Percentiles rank a stretch among this genome's conserved stretches.
phyloP scores from a whole-genome alignment of 2,113 vertebrate species.

The Albula glossodonta region DNA sequence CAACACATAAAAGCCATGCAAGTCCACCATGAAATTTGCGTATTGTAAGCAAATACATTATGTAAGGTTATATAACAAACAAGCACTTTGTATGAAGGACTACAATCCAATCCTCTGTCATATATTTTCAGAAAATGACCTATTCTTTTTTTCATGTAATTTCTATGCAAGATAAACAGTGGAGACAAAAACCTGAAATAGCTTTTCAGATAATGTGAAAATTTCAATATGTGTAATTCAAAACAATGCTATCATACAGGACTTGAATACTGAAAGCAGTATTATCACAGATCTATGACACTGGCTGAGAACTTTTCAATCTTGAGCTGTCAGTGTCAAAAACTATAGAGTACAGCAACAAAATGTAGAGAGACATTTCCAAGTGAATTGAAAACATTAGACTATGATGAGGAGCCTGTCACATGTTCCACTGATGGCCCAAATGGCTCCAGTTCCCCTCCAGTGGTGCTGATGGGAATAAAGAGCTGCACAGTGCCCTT shows the following conservation, averaged over 20 bases:
- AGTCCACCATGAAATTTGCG: neutral
- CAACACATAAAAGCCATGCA: neutral
- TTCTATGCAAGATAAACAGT: too few relatives aligned
- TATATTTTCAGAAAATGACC: neutral
- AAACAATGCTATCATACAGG: neutral
- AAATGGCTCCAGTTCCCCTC: neutral
- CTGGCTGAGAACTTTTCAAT: neutral
- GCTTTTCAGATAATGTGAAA: neutral
- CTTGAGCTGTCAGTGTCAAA: neutral
- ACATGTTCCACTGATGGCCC: neutral
- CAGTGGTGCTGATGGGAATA: neutral
- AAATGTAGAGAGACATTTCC: neutral
- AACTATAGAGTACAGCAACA: neutral
- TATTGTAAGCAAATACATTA: neutral
- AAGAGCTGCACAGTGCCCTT: neutral
- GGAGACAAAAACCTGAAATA: too few relatives aligned
- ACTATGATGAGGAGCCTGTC: neutral
- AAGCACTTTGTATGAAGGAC: neutral
- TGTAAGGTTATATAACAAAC: neutral
- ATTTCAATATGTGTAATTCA: neutral
- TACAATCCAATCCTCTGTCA: neutral
- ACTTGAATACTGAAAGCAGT: neutral
- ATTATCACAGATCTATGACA: neutral
- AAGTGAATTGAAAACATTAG: neutral
- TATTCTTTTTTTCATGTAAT: too few relatives aligned